Evolutionary conservation across 2,797 vertebrate genomes (phyloP), one percentile per base, ranked within the genome.

Genomic region (Gobionotothen gibberifrons): DNA sequence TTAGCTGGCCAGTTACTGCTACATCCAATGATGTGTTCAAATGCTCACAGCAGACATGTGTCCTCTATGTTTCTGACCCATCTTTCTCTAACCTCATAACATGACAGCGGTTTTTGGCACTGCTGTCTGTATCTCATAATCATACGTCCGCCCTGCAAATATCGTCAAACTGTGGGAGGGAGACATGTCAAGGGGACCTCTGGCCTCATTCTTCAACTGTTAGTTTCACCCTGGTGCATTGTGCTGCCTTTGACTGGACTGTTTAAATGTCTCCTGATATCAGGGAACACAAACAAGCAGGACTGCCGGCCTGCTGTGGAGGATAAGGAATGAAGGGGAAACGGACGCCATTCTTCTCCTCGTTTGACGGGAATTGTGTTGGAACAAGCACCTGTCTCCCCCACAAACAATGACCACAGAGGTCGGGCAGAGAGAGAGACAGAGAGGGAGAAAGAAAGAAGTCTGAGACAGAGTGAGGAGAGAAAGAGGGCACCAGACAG

Each of bases 301-400:
- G 58, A 9, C 81, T 72, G 79, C 69, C 72, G 47, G 89, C 85
- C 90, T 92, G 93, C 69, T 82, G 69, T 67, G 61, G 69, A 91
- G 91, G 92, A 94, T 94, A 93, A 93, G 92, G 87, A 83, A 68
- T 57, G 66, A 64, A 84, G 85, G 81, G 90, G 88, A 88, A 85
- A 70, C 73, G 49, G 81, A 86, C 79, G 84, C 89, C 83, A 92
- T 94, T 92, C 90, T 90, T 93, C 88, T 91, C 75, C 67, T 43
- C 17, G 67, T 82, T 84, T 87, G 90, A 92, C 81, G 52, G 88
- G 91, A 90, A 93, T 92, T 90, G 88, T 90, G 88, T 91, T 79
- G 86, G 87, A 92, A 93, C 88, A 90, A 92, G 86, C 92, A 92
- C 90, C 90, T 92, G 90, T 90, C 91, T 87, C 55, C 78, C 69